Percentiles rank a stretch among this genome's conserved stretches.
These are phyloP conservation scores for Malacoraja senta DNA, from an alignment of 2,797 vertebrate genomes.

Conservation along the genomic window DNA sequence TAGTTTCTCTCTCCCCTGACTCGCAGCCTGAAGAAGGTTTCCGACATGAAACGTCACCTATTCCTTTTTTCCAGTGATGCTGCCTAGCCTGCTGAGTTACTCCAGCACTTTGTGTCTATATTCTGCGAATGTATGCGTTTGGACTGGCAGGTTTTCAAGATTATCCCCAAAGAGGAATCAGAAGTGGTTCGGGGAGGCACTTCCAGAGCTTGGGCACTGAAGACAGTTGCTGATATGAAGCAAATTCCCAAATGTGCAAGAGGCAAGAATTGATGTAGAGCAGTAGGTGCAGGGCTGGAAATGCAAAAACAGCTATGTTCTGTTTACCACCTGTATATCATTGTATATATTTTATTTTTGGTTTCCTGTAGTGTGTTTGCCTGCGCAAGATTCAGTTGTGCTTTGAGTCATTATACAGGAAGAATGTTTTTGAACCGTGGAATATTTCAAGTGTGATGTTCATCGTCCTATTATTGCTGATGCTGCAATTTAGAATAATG, in stretches of 20 bases:
- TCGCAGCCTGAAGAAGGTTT: too few relatives aligned
- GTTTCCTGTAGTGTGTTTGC: not conserved
- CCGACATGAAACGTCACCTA: too few relatives aligned
- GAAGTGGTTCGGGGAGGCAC: not conserved
- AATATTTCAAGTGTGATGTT: not conserved
- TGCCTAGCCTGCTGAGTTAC: too few relatives aligned
- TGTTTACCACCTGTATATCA: not conserved
- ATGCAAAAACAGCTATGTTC: not conserved
- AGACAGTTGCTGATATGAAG: not conserved
- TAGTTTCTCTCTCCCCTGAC: too few relatives aligned
- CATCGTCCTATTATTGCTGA: not conserved
- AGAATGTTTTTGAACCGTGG: not conserved
- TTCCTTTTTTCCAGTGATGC: too few relatives aligned
- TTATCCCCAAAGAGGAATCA: not conserved
- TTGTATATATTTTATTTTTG: not conserved
- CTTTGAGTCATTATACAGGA: not conserved
- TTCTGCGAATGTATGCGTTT: not conserved
- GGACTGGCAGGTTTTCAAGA: not conserved
- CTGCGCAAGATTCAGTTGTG: not conserved
- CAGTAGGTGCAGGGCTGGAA: not conserved
- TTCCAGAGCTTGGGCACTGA: not conserved
- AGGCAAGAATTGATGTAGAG: not conserved
- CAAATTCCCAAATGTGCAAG: not conserved
- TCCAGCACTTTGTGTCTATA: too few relatives aligned
- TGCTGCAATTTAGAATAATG: not conserved